Percentiles rank a stretch among this genome's conserved stretches.
Evolutionary conservation across 2,888 invertebrate genomes (phyloP).

Genomic region (Ochropleura plecta): DNA sequence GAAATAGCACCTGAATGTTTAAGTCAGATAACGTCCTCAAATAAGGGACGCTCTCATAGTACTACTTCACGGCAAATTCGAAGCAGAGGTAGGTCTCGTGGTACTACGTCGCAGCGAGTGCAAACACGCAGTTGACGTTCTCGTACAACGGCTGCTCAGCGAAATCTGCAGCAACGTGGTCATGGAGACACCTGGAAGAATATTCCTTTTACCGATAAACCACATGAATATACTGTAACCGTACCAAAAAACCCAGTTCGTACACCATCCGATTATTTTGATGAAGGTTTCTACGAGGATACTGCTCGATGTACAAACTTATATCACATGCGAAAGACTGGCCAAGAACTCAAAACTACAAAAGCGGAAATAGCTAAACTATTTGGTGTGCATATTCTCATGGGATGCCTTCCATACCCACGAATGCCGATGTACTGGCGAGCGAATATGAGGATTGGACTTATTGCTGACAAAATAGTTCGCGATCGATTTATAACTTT

Average conservation of each 20-base stretch:
- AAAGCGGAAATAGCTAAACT: conserved; percentile 32
- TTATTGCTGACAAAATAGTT: conserved; percentile 11
- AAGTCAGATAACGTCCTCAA: background rate
- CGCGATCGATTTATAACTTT: conserved; percentile 14
- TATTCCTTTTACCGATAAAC: background rate
- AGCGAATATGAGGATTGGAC: conserved; percentile 13
- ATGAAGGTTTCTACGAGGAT: conserved; percentile 30
- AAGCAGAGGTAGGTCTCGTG: conserved; percentile 11
- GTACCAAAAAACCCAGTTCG: conserved; percentile 16
- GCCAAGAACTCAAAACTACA: conserved; percentile 28
- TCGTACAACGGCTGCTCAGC: conserved; percentile 8
- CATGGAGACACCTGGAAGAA: background rate
- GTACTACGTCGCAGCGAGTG: conserved; percentile 14
- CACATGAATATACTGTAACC: conserved; percentile 2
- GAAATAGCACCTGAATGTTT: background rate
- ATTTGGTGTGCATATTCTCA: conserved; percentile 27
- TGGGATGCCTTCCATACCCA: conserved; percentile 35
- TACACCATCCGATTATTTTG: conserved; percentile 33
- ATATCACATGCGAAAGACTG: conserved; percentile 32
- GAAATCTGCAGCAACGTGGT: background rate
- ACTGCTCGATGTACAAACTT: conserved; percentile 34
- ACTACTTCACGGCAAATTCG: conserved; percentile 7
- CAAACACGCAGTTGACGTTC: conserved; percentile 9
- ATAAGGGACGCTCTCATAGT: background rate
- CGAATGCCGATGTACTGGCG: conserved; percentile 40